Conservation (phyloP, 2,888 invertebrate genomes). For the Pollenia labialis region DNA sequence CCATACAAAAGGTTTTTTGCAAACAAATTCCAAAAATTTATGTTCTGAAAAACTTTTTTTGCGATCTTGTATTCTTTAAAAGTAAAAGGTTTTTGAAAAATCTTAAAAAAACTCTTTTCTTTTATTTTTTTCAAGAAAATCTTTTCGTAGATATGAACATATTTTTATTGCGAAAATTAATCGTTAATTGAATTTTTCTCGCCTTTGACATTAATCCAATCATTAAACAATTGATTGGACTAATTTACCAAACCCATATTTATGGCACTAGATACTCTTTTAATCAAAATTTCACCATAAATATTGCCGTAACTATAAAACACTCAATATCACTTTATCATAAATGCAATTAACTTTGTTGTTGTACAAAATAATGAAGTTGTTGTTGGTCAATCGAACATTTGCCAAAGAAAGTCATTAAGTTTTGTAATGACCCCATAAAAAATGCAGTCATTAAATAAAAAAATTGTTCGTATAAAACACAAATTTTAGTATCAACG, state of each 20-base stretch:
- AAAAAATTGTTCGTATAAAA: background rate
- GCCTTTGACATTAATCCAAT: background rate
- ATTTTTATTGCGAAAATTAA: background rate
- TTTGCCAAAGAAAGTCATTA: slow-evolving; percentile 40
- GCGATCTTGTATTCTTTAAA: too few relatives aligned
- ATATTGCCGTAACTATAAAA: background rate
- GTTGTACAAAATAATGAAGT: slow-evolving; percentile 6
- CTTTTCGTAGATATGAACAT: too few relatives aligned
- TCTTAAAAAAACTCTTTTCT: background rate
- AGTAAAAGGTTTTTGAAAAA: too few relatives aligned
- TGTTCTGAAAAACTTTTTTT: too few relatives aligned
- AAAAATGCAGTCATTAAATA: slow-evolving; percentile 49
- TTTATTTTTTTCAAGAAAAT: background rate
- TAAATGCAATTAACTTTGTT: slow-evolving; percentile 28
- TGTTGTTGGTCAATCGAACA: slow-evolving; percentile 1
- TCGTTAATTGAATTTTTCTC: too few relatives aligned
- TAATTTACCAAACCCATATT: background rate
- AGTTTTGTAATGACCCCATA: slow-evolving; percentile 28
- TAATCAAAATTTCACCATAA: background rate
- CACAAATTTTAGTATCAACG: background rate
- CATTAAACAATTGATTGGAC: background rate
- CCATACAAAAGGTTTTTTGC: too few relatives aligned
- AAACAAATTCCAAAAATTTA: too few relatives aligned
- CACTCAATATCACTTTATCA: slow-evolving; percentile 16
- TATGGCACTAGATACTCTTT: background rate